Evolutionary conservation across 2,113 vertebrate genomes (phyloP).

Genomic region (Merops nubicus): DNA sequence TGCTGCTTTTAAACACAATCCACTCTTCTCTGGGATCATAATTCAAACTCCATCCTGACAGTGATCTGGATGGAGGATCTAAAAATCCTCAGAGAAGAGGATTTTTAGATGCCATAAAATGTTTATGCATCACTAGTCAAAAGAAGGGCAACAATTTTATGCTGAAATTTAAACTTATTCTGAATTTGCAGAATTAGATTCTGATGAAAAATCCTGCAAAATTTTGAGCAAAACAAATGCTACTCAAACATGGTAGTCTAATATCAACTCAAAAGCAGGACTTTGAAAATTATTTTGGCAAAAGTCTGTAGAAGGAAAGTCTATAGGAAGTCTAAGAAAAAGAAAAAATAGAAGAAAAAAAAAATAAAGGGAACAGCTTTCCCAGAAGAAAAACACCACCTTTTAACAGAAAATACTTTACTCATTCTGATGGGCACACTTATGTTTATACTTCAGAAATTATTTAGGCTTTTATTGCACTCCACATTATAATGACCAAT

Average conservation of each 20-base stretch:
- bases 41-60: not conserved
- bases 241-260: not conserved
- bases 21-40: not conserved
- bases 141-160: not conserved
- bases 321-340: not conserved
- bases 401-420: not conserved
- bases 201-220: not conserved
- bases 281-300: not conserved
- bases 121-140: not conserved
- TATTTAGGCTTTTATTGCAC: not conserved
- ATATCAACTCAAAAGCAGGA: not conserved
- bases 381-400: not conserved
- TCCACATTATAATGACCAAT: not conserved
- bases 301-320: not conserved
- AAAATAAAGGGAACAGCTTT: not conserved
- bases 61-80: no score
- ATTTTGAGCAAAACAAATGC: not conserved
- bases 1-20: not conserved
- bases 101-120: not conserved
- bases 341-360: not conserved
- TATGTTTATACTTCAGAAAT: not conserved
- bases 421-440: not conserved
- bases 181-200: not conserved
- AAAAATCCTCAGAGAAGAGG: no score
- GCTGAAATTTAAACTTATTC: not conserved